Conservation (phyloP, 2,888 invertebrate genomes). For the Hymenopus coronatus region DNA sequence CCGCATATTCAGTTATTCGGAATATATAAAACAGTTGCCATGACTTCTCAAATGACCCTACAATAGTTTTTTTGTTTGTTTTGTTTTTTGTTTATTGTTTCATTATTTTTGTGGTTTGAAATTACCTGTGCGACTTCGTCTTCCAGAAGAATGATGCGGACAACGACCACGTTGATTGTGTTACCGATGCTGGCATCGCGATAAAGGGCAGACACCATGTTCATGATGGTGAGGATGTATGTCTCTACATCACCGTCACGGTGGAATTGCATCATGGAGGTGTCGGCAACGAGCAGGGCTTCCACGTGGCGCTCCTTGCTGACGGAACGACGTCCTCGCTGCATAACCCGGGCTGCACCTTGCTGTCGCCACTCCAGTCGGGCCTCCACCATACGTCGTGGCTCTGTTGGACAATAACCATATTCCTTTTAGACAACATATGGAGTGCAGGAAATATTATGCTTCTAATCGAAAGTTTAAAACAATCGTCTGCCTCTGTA, state of each 20-base stretch:
- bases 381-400: slow-evolving; percentile 52
- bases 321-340: slow-evolving; percentile 60
- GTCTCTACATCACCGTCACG: slow-evolving; percentile 75
- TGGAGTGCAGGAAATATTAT: not conserved
- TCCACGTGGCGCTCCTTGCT: slow-evolving; percentile 79
- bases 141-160: slow-evolving; percentile 76
- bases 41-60: too few relatives aligned
- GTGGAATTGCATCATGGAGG: slow-evolving; percentile 84
- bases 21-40: too few relatives aligned
- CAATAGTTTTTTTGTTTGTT: too few relatives aligned
- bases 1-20: too few relatives aligned
- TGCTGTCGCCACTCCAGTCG: slow-evolving; percentile 61
- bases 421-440: not conserved
- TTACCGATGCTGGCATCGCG: slow-evolving; percentile 88
- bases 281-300: slow-evolving; percentile 82
- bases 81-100: too few relatives aligned
- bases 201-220: slow-evolving; percentile 84
- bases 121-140: slow-evolving; percentile 47
- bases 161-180: slow-evolving; percentile 85
- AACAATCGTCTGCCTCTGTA: too few relatives aligned
- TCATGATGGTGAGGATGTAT: slow-evolving; percentile 88
- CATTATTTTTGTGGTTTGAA: not conserved
- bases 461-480: too few relatives aligned
- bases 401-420: slow-evolving; percentile 43
- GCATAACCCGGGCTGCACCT: slow-evolving; percentile 52